A percentile compares a stretch with the other conserved stretches of the same genome.
Conservation (phyloP, 2,888 invertebrate species). For the Scaptomyza polygonia region DNA sequence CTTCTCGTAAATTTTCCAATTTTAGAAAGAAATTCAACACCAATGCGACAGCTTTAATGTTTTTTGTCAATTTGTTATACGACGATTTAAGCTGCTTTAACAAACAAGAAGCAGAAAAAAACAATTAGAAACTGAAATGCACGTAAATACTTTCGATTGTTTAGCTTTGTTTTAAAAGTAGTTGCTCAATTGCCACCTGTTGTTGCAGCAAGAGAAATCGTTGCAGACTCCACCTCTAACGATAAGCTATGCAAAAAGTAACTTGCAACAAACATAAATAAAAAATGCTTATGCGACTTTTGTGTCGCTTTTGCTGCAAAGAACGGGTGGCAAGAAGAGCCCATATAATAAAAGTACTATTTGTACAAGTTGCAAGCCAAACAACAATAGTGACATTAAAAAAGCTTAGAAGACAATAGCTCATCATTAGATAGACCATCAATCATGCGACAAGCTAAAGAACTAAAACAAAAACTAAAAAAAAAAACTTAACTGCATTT, state of each 20-base stretch:
- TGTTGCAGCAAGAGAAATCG: slow-evolving; percentile 36
- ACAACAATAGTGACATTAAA: neutral
- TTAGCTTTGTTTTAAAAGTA: neutral
- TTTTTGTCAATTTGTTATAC: neutral
- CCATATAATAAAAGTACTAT: slow-evolving; percentile 10
- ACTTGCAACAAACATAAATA: neutral
- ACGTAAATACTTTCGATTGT: slow-evolving; percentile 55
- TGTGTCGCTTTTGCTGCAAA: slow-evolving; percentile 5
- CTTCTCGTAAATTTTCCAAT: slow-evolving; percentile 18
- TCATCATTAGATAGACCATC: slow-evolving; percentile 32
- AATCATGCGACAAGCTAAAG: slow-evolving; percentile 38
- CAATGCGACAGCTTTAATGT: neutral
- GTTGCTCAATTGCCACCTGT: slow-evolving; percentile 26
- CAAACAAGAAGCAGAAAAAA: slow-evolving; percentile 5
- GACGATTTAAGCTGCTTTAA: slow-evolving; percentile 4
- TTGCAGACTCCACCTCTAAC: slow-evolving; percentile 4
- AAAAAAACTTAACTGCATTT: slow-evolving; percentile 24
- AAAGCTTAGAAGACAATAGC: slow-evolving; percentile 35
- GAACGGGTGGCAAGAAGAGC: slow-evolving; percentile 25
- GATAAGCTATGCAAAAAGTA: neutral
- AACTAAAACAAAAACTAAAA: slow-evolving; percentile 2
- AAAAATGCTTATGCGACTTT: too few relatives aligned
- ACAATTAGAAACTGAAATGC: slow-evolving; percentile 36
- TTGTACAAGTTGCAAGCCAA: slow-evolving; percentile 9
- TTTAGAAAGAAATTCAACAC: slow-evolving; percentile 11